Percentiles rank a stretch among this genome's conserved stretches.
Evolutionary conservation across 2,888 invertebrate genomes (phyloP).

Genomic region (Helleia helle): DNA sequence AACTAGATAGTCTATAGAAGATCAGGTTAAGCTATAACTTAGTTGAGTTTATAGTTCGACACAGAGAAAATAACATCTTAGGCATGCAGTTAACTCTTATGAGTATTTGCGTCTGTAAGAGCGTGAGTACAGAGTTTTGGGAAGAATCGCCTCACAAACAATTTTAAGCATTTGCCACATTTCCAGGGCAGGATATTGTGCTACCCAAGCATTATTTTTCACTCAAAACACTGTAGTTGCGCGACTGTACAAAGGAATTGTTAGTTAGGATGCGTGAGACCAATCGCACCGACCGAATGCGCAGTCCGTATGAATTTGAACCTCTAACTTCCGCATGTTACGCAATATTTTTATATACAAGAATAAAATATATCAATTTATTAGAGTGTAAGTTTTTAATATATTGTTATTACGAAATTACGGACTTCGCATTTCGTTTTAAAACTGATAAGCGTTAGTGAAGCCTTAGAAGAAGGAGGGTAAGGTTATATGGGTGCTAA

Average conservation of each 20-base stretch:
- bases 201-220: too few relatives aligned
- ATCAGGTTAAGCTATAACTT: conserved; percentile 17
- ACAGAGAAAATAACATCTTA: neutral
- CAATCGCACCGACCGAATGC: conserved; percentile 17
- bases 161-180: too few relatives aligned
- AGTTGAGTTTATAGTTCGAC: neutral
- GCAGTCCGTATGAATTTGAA: conserved; percentile 16
- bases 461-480: conserved; percentile 38
- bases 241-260: conserved; percentile 13
- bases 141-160: neutral
- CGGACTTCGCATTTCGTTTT: conserved; percentile 32
- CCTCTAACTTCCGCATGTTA: conserved; percentile 20
- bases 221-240: conserved; percentile 20
- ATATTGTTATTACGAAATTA: conserved; percentile 15
- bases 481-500: conserved; percentile 50
- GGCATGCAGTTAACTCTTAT: neutral
- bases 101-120: neutral
- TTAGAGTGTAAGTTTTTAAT: conserved; percentile 38
- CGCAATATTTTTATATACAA: conserved; percentile 53
- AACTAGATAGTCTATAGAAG: conserved; percentile 64
- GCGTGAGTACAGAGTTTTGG: neutral
- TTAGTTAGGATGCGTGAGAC: conserved; percentile 21
- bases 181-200: too few relatives aligned
- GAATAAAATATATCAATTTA: conserved; percentile 41
- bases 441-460: conserved; percentile 37